Evolutionary conservation across 2,113 vertebrate genomes (phyloP).

Genomic region (Tamias sibiricus): DNA sequence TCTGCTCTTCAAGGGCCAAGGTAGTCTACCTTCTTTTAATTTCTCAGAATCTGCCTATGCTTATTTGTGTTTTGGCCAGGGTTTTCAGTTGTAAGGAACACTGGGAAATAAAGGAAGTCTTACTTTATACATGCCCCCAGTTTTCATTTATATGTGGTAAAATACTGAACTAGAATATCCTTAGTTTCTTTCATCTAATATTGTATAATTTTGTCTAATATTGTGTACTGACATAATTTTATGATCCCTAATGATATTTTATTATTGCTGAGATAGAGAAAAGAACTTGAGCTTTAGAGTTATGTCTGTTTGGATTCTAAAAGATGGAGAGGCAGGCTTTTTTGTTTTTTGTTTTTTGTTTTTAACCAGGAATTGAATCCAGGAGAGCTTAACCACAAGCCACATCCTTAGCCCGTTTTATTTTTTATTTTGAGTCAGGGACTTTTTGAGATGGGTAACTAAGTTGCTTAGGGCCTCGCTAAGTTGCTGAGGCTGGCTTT

Average conservation of each 20-base stretch:
- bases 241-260: background rate
- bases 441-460: too few species aligned
- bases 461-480: too few species aligned
- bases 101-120: background rate
- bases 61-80: background rate
- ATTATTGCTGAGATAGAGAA: background rate
- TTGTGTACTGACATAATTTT: background rate
- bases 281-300: background rate
- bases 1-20: too few species aligned
- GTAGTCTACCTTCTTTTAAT: too few species aligned
- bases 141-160: constrained; percentile 1
- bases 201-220: background rate
- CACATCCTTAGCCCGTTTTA: too few species aligned
- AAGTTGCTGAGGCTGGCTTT: too few species aligned
- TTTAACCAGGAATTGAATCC: too few species aligned
- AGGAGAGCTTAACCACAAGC: too few species aligned
- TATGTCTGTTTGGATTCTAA: background rate
- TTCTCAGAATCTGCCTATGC: background rate
- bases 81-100: background rate
- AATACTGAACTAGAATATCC: background rate
- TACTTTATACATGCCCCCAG: background rate
- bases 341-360: too few species aligned
- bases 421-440: too few species aligned
- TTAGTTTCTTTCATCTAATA: background rate
- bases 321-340: background rate